Percentiles rank a stretch among this genome's conserved stretches.
phyloP scores from a whole-genome alignment of 2,113 vertebrate genomes.

The Alligator sinensis region DNA sequence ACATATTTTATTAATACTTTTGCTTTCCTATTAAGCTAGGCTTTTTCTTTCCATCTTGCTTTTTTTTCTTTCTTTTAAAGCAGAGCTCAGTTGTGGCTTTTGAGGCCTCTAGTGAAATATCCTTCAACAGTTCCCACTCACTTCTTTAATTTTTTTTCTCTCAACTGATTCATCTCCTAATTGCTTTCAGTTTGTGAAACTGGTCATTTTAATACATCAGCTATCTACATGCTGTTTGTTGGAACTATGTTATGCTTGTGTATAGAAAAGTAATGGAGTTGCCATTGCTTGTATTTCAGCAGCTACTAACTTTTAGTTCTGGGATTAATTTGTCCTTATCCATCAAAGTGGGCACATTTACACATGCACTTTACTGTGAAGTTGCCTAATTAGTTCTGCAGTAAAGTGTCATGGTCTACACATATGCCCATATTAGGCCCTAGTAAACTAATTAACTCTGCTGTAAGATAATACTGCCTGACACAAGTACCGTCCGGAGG shows the following conservation, averaged over 20 bases:
- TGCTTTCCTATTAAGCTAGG: background rate
- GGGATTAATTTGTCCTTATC: constrained; percentile 50
- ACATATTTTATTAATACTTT: background rate
- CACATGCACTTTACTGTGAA: no score
- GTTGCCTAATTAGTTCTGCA: no score
- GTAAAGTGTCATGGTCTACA: no score
- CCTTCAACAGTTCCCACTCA: constrained; percentile 6
- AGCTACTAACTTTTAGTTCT: constrained; percentile 34
- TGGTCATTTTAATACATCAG: background rate
- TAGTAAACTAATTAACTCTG: no score
- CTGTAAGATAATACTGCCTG: no score
- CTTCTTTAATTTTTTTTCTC: constrained; percentile 32
- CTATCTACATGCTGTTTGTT: background rate
- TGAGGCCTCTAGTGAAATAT: background rate
- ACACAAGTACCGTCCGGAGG: no score
- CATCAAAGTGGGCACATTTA: background rate
- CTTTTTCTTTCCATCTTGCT: background rate
- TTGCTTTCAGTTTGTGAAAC: constrained; percentile 4
- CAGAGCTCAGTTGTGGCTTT: background rate
- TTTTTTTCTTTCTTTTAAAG: background rate
- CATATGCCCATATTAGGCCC: no score
- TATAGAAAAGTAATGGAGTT: background rate
- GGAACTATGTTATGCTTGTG: background rate
- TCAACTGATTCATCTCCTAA: background rate
- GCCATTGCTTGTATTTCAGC: constrained; percentile 47